phyloP scores from a whole-genome alignment of 2,888 invertebrate species.

The Limnephilus rhombicus region DNA sequence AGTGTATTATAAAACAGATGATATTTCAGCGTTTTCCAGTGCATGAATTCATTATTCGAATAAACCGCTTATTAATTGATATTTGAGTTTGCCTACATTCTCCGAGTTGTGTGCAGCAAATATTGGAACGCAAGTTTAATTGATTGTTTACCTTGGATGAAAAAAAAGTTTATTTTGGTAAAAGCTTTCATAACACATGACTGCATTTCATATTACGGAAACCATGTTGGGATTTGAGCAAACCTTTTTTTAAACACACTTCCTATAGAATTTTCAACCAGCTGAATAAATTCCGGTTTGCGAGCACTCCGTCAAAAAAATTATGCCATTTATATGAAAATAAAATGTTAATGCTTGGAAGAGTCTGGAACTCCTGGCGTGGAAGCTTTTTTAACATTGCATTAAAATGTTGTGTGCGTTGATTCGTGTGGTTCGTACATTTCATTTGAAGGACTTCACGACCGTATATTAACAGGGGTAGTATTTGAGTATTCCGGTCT shows the following conservation, averaged over 20 bases:
- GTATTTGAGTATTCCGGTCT: constrained; percentile 32
- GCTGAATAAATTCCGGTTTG: not conserved
- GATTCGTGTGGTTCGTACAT: not conserved
- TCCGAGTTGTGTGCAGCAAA: not conserved
- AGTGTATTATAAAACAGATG: not conserved
- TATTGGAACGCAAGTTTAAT: constrained; percentile 26
- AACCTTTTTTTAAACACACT: constrained; percentile 15
- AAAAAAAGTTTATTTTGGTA: constrained; percentile 40
- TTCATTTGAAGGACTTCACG: constrained; percentile 36
- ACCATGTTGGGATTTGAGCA: constrained; percentile 19
- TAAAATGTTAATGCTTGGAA: not conserved
- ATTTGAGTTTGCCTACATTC: not conserved
- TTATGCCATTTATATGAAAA: not conserved
- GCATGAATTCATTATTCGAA: not conserved
- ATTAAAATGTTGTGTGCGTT: not conserved
- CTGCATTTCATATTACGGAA: constrained; percentile 27
- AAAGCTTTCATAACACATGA: constrained; percentile 35
- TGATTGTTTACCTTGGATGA: constrained; percentile 12
- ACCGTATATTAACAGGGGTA: constrained; percentile 26
- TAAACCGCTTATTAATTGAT: not conserved
- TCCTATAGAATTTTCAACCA: not conserved
- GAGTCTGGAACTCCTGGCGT: not conserved
- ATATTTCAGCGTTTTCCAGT: not conserved
- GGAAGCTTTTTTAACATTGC: not conserved
- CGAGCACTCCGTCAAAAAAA: constrained; percentile 9